Evolutionary conservation across 2,888 invertebrate species (phyloP).

Genomic region (Unio delphinus): DNA sequence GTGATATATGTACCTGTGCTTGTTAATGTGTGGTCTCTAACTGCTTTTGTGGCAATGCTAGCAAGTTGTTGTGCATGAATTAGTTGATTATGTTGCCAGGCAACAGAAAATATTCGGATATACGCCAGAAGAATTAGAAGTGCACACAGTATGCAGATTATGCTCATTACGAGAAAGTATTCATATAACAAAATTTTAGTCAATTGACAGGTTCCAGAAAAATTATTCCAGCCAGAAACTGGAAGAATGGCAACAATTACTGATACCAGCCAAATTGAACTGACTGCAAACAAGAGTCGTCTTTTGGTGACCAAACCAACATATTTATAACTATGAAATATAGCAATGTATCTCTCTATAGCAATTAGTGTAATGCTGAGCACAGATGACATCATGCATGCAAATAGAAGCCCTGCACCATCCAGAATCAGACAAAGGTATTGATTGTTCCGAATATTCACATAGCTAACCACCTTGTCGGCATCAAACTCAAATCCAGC

Average conservation of each 20-base stretch:
- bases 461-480: conserved; percentile 9
- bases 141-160: conserved; percentile 26
- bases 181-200: conserved; percentile 19
- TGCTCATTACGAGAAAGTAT: conserved; percentile 27
- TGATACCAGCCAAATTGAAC: conserved; percentile 23
- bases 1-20: too few relatives aligned
- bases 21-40: too few relatives aligned
- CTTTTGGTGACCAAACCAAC: conserved; percentile 18
- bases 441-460: conserved; percentile 17
- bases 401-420: conserved; percentile 28
- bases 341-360: conserved; percentile 24
- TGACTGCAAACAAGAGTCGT: conserved; percentile 9
- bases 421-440: conserved; percentile 28
- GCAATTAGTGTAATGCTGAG: conserved; percentile 26
- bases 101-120: conserved; percentile 22
- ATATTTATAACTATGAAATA: conserved; percentile 24
- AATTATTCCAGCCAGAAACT: conserved; percentile 28
- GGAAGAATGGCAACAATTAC: conserved; percentile 22
- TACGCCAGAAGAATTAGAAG: conserved; percentile 27
- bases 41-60: neutral
- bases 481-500: conserved; percentile 26
- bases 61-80: conserved; percentile 17
- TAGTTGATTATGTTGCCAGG: conserved; percentile 20
- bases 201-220: conserved; percentile 15
- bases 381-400: conserved; percentile 32